Percentiles rank a stretch among this genome's conserved stretches.
phyloP scores from a whole-genome alignment of 2,888 invertebrate species.

The Exocentrus adspersus region DNA sequence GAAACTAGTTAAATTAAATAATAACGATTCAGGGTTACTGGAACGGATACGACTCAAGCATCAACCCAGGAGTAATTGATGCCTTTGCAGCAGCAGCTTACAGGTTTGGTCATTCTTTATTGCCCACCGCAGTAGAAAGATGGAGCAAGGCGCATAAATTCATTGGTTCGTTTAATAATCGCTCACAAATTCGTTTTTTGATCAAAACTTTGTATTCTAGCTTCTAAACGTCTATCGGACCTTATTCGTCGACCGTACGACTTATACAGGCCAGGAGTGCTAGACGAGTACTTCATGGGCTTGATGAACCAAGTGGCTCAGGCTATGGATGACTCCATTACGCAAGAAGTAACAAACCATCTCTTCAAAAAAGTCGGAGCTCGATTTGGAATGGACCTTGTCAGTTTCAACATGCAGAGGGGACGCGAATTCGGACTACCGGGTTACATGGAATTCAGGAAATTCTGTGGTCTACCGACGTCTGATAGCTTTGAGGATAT shows the following conservation, averaged over 20 bases:
- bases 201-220: slow-evolving; percentile 69
- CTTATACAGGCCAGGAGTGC: slow-evolving; percentile 87
- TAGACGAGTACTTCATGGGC: slow-evolving; percentile 93
- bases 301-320: slow-evolving; percentile 94
- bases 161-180: slow-evolving; percentile 71
- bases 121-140: slow-evolving; percentile 90
- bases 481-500: slow-evolving; percentile 83
- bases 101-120: slow-evolving; percentile 88
- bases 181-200: too few species aligned
- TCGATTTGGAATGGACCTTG: slow-evolving; percentile 89
- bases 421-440: slow-evolving; percentile 92
- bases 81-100: slow-evolving; percentile 93
- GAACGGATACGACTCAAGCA: slow-evolving; percentile 83
- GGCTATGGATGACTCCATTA: slow-evolving; percentile 94
- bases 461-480: slow-evolving; percentile 86
- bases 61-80: slow-evolving; percentile 89
- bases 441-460: slow-evolving; percentile 92
- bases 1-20: not conserved
- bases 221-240: slow-evolving; percentile 88
- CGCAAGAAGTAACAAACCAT: slow-evolving; percentile 90
- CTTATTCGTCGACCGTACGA: slow-evolving; percentile 90
- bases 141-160: slow-evolving; percentile 97
- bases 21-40: slow-evolving; percentile 72
- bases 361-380: slow-evolving; percentile 81
- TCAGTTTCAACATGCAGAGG: slow-evolving; percentile 93